Evolutionary conservation across 1,140 invertebrate genomes (phyloP).

Genomic region (Leptinotarsa lineolata): DNA sequence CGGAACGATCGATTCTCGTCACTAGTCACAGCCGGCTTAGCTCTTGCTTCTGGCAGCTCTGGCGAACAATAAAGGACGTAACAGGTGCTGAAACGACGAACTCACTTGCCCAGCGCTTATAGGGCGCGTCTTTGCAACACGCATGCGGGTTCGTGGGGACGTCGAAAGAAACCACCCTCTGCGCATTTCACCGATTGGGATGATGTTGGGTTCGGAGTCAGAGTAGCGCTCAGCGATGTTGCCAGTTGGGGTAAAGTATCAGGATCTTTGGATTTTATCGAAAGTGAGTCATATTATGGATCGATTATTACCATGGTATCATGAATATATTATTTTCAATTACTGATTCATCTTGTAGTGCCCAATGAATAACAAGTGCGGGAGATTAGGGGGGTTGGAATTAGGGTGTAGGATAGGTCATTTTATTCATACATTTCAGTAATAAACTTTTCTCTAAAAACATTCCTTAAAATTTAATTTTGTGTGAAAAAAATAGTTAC

Average conservation of each 20-base stretch:
- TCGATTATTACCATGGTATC: too few relatives aligned
- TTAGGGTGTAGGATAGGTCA: too few relatives aligned
- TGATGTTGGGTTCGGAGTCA: not conserved
- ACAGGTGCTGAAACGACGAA: constrained; percentile 49
- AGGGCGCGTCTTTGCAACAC: constrained; percentile 46
- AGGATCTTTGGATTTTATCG: too few relatives aligned
- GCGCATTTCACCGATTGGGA: not conserved
- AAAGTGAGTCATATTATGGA: too few relatives aligned
- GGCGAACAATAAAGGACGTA: constrained; percentile 49
- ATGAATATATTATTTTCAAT: too few relatives aligned
- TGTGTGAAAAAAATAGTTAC: too few relatives aligned
- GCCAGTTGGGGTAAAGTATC: not conserved
- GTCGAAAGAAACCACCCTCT: not conserved
- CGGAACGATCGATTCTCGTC: constrained; percentile 13
- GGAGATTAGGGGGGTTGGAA: too few relatives aligned
- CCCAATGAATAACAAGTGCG: too few relatives aligned
- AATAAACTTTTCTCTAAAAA: too few relatives aligned
- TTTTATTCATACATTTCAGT: too few relatives aligned
- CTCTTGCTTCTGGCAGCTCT: constrained; percentile 40
- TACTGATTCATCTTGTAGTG: too few relatives aligned
- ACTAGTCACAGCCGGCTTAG: constrained; percentile 25
- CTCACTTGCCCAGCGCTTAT: not conserved
- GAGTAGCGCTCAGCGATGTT: not conserved
- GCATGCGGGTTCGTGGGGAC: constrained; percentile 37
- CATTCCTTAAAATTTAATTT: too few relatives aligned